Conservation (phyloP, 2,113 vertebrate species). For the Phrynosoma platyrhinos region DNA sequence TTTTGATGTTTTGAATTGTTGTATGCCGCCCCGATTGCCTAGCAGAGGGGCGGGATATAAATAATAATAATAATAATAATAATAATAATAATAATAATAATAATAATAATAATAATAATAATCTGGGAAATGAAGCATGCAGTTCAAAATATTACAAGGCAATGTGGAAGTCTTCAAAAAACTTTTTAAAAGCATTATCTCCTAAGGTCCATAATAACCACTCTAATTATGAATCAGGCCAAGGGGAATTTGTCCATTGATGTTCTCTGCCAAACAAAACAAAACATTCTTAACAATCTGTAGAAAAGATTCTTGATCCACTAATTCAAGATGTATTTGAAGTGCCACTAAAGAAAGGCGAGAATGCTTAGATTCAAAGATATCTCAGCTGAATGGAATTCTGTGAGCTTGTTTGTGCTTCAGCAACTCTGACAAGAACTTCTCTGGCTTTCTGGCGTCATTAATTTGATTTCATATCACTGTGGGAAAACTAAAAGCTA, state of each 20-base stretch:
- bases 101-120: no score
- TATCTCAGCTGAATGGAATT: neutral
- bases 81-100: no score
- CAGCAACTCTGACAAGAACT: neutral
- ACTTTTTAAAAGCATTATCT: neutral
- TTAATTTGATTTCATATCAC: conserved; percentile 29
- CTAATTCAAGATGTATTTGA: neutral
- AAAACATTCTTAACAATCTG: neutral
- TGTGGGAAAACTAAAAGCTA: neutral
- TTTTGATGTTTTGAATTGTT: no score
- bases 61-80: no score
- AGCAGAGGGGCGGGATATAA: no score
- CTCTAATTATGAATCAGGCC: neutral
- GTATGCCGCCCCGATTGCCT: no score
- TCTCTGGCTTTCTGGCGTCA: neutral
- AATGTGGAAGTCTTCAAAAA: neutral
- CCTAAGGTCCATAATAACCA: neutral
- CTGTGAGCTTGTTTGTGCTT: neutral
- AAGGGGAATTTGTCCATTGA: neutral
- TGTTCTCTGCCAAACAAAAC: neutral
- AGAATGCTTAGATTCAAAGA: neutral
- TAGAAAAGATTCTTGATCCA: neutral
- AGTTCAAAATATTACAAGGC: neutral
- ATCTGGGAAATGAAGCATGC: no score
- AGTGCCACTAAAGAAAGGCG: neutral